Evolutionary conservation across 2,797 vertebrate genomes (phyloP).

Genomic region (Fratercula arctica): DNA sequence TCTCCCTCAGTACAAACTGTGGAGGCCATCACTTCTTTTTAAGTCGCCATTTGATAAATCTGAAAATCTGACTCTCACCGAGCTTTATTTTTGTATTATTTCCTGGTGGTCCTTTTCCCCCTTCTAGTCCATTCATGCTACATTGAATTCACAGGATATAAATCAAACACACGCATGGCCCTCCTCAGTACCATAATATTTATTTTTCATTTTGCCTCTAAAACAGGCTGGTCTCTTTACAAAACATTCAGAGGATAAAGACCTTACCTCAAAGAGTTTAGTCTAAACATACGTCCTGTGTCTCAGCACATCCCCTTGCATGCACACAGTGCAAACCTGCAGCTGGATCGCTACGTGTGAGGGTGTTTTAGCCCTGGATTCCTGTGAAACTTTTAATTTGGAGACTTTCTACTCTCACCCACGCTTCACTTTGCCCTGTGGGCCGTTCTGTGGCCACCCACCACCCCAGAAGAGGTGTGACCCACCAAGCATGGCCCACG

Average conservation of each 20-base stretch:
- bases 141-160: rapidly evolving
- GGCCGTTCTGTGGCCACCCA: rapidly evolving
- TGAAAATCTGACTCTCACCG: background rate
- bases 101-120: rapidly evolving
- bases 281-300: background rate
- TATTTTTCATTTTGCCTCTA: background rate
- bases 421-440: rapidly evolving
- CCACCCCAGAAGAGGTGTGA: background rate
- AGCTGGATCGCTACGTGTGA: rapidly evolving
- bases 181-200: background rate
- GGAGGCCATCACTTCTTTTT: background rate
- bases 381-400: background rate
- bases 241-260: background rate
- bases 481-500: background rate
- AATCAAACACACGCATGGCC: rapidly evolving
- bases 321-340: rapidly evolving
- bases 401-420: background rate
- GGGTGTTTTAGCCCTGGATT: background rate
- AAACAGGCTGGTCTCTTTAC: background rate
- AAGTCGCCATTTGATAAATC: background rate
- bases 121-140: background rate
- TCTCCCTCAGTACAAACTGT: background rate
- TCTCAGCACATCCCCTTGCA: background rate
- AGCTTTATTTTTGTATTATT: background rate
- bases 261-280: background rate